Evolutionary conservation across 2,888 invertebrate genomes (phyloP).

Genomic region (Calameuta idolon): DNA sequence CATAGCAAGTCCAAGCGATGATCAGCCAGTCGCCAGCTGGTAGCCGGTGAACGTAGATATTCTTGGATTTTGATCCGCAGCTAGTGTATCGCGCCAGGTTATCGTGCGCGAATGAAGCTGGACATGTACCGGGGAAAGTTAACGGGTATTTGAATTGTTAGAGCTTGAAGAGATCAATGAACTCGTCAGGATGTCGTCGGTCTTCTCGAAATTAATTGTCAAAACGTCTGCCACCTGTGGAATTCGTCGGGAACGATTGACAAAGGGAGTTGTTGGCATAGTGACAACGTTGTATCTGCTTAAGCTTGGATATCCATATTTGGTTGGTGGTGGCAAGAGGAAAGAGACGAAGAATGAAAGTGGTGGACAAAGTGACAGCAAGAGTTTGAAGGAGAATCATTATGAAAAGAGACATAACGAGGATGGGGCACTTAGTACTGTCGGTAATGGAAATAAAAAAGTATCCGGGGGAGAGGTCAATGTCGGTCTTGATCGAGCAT

Average conservation of each 20-base stretch:
- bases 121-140: slow-evolving; percentile 5
- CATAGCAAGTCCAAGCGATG: slow-evolving; percentile 20
- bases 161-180: background rate
- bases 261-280: slow-evolving; percentile 73
- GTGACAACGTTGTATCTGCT: slow-evolving; percentile 72
- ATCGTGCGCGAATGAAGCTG: background rate
- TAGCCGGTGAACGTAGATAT: slow-evolving; percentile 48
- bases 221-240: slow-evolving; percentile 72
- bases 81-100: slow-evolving; percentile 1
- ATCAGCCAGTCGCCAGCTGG: slow-evolving; percentile 56
- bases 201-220: slow-evolving; percentile 76
- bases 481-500: slow-evolving; percentile 82
- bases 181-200: slow-evolving; percentile 69
- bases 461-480: slow-evolving; percentile 37
- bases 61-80: background rate
- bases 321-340: slow-evolving; percentile 66
- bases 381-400: slow-evolving; percentile 28
- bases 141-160: background rate
- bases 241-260: slow-evolving; percentile 71
- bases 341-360: slow-evolving; percentile 37
- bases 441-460: slow-evolving; percentile 35
- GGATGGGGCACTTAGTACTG: slow-evolving; percentile 16
- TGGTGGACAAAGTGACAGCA: slow-evolving; percentile 44
- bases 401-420: slow-evolving; percentile 28
- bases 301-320: slow-evolving; percentile 74